Percentiles rank a stretch among this genome's conserved stretches.
Evolutionary conservation across 2,797 vertebrate species (phyloP).

Genomic region (Chrosomus eos): DNA sequence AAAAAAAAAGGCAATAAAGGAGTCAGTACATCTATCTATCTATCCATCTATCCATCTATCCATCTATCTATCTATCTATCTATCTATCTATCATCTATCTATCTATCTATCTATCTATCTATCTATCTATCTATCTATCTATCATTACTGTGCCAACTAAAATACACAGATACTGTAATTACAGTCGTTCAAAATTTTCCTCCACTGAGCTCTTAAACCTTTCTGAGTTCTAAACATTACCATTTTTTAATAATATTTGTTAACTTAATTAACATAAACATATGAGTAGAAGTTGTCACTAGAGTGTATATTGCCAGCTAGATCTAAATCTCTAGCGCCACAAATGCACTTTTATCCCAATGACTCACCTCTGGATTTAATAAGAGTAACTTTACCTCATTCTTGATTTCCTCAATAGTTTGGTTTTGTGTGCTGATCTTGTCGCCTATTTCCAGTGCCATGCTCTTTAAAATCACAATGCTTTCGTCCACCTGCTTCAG

Average conservation of each 20-base stretch:
- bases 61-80: no score
- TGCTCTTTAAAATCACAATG: conserved; percentile 88
- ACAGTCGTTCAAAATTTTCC: not conserved
- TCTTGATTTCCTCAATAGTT: conserved; percentile 83
- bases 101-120: no score
- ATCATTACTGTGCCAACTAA: no score
- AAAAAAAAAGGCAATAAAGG: conserved; percentile 20
- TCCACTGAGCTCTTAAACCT: not conserved
- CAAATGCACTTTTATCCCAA: not conserved
- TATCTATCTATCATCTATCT: no score
- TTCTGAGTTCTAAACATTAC: not conserved
- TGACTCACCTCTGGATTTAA: not conserved
- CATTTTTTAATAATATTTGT: not conserved
- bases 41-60: no score
- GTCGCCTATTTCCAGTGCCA: conserved; percentile 91
- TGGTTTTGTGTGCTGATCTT: conserved; percentile 92
- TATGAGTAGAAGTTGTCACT: not conserved
- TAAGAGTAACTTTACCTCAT: conserved; percentile 78
- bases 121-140: no score
- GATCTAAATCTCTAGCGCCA: not conserved
- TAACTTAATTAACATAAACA: not conserved
- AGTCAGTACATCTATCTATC: not conserved
- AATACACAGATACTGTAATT: no score
- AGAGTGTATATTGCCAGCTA: not conserved
- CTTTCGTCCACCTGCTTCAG: conserved; percentile 87